Percentiles rank a stretch among this genome's conserved stretches.
phyloP scores from a whole-genome alignment of 2,888 invertebrate genomes.

The Rhynchonema sp. region DNA sequence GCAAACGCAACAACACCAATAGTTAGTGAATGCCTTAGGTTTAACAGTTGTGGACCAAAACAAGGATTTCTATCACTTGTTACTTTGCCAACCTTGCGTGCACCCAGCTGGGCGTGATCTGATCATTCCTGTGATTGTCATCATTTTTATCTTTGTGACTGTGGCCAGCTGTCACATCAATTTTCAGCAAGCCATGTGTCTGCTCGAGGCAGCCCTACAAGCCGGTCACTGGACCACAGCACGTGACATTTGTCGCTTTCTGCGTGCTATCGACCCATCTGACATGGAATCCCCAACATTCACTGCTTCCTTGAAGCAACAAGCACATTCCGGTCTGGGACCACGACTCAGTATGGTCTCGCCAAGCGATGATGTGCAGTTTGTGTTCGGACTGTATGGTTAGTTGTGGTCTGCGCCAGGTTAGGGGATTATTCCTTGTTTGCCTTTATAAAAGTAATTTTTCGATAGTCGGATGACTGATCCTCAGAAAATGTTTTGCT shows the following conservation, averaged over 20 bases:
- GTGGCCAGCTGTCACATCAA: not conserved
- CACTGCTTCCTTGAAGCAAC: slow-evolving; percentile 8
- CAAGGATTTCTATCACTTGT: no score
- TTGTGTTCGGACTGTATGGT: not conserved
- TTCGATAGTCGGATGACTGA: no score
- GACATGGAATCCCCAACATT: slow-evolving; percentile 56
- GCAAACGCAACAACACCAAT: no score
- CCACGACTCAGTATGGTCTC: slow-evolving; percentile 19
- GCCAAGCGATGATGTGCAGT: slow-evolving; percentile 12
- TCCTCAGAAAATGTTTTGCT: no score
- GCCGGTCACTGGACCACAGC: slow-evolving; percentile 76
- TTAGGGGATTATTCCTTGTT: no score
- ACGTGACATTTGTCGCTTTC: slow-evolving; percentile 78
- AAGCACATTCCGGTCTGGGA: not conserved
- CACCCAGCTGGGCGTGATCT: no score
- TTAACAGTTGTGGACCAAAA: no score
- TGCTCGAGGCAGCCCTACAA: slow-evolving; percentile 80
- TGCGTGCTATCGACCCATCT: slow-evolving; percentile 80
- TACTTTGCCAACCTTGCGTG: no score
- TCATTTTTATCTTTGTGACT: no score
- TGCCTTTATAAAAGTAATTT: no score
- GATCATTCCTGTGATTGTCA: not conserved
- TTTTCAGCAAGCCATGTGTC: slow-evolving; percentile 68
- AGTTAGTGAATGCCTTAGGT: not conserved
- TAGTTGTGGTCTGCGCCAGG: no score